Base-by-base conservation (phyloP, 1,140 invertebrate species). In the Oryctes rhinoceros region DNA sequence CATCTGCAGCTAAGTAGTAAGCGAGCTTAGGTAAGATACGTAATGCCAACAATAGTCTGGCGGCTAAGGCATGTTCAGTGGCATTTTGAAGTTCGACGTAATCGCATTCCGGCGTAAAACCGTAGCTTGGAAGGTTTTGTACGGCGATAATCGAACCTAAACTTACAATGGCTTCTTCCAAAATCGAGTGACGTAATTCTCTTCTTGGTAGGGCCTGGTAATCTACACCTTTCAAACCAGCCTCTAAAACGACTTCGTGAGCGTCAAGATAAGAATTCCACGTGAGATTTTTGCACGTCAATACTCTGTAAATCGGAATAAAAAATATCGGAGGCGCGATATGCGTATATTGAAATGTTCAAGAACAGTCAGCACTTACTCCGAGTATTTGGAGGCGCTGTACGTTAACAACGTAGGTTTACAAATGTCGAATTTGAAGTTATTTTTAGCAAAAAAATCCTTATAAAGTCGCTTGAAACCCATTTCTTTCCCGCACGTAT, bases 1-100 rank as follows among this genome's bases (percentile, higher is more conserved):
- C 87, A 81, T 92, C 91, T 2, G 88, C 91, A 10, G 89, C 87
- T n/a, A 90, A 84, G 81, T 92, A 92, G 84, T 90, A 92, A 59
- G 91, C 88, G 82, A 92, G 86, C 80, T 90, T 89, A 78, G 90
- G 90, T 74, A 91, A 84, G 82, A 90, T 88, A 83, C 89, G 85
- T 49, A 91, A 83, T n/a, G 90, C 90, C 76, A 87, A 86, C 44
- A 90, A 87, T 47, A 91, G 83, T 78, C 89, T 87, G 77, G 90
- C 83, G 7, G 89, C 87, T 24, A 90, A 85, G 78, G 80, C 39
- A 10, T 81, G 67, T 39, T 80, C 15, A 15, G 83, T 62, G 18
- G 80, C 75, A 48, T 80, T 79, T 18, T 30, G 59, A 47, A 47
- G 15, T 15, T 67, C 74, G 37, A 80, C 79, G 11, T 81, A 48